These are phyloP conservation scores for Serilophus lunatus DNA, from an alignment of 2,113 vertebrate species.

Conservation along the genomic window DNA sequence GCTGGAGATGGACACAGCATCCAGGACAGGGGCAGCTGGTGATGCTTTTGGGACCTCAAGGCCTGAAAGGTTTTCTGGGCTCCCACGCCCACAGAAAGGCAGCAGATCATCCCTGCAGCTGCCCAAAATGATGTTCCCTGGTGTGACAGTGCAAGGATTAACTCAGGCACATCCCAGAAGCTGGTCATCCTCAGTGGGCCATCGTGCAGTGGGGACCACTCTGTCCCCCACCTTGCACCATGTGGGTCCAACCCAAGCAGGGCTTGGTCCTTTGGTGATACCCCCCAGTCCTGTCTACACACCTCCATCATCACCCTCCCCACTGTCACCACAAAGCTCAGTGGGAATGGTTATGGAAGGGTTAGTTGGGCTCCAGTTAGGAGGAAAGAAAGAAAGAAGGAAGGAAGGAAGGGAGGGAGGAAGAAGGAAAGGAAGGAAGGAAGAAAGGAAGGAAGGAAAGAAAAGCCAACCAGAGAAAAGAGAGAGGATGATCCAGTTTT, in stretches of 20 bases:
- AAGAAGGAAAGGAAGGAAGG: slow-evolving; percentile 61
- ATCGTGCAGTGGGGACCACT: accelerated
- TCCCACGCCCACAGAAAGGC: neutral
- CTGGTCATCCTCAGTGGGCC: neutral
- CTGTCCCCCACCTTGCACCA: accelerated
- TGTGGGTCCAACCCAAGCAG: neutral
- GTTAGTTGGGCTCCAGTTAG: slow-evolving; percentile 59
- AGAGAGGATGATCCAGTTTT: slow-evolving; percentile 36
- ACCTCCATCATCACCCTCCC: neutral
- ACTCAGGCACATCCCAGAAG: neutral
- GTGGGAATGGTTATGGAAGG: slow-evolving; percentile 18
- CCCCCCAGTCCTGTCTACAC: neutral
- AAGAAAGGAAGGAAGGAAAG: slow-evolving; percentile 45
- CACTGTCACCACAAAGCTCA: neutral
- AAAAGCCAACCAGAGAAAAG: slow-evolving; percentile 61
- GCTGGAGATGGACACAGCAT: neutral
- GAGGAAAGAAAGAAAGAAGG: slow-evolving; percentile 44
- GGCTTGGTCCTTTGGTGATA: neutral
- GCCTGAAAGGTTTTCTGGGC: neutral
- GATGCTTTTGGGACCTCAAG: neutral
- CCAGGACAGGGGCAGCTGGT: neutral
- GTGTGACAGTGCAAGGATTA: neutral
- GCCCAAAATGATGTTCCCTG: neutral
- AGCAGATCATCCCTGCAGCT: neutral
- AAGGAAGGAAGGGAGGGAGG: slow-evolving; percentile 25